Base-by-base conservation (phyloP, 2,797 vertebrate species). In the Poecilia wingei region DNA sequence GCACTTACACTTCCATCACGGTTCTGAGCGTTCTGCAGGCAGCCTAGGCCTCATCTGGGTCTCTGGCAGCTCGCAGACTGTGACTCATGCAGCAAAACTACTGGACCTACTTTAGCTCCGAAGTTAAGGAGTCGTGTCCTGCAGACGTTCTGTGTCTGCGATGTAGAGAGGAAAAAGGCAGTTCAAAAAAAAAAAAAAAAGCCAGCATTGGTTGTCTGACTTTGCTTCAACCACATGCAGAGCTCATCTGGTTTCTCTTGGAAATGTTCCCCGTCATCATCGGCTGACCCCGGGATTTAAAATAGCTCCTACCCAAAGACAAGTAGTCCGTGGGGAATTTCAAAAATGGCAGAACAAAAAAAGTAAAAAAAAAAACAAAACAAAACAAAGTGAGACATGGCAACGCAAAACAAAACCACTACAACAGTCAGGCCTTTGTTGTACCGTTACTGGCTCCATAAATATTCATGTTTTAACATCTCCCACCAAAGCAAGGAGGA, bases 171-270 rank as follows among this genome's bases (percentile, higher is more conserved):
- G 88, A 84, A 82, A 82, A 77, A 3, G 76, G 64, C 83, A 75
- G 74, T 82, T 84, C 88, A 7, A 22, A 51, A 22, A 3, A 51
- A 51, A 87, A 79, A 91, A 79, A 89, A 83, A 28, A 90, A 92
- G 79, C 75, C 69, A 20, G 85, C 77, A 82, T 87, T 92, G 89
- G 93, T 94, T 94, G 87, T 91, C 91, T 92, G 83, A 84, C 90
- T 93, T 90, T 84, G 81, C 82, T 90, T 91, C 91, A 85, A 91
- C 87, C 80, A 82, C 78, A 84, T 80, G 88, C 84, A 82, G 85
- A 84, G 86, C 90, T 87, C 76, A 72, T 82, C 75, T 80, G 75
- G 82, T 90, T 89, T 92, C 71, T 84, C 61, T 92, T 91, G 87
- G 83, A 90, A 86, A 84, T 59, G 57, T 79, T 90, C 86, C 85